Conservation (phyloP, 2,113 vertebrate species). For the Petromus typicus region DNA sequence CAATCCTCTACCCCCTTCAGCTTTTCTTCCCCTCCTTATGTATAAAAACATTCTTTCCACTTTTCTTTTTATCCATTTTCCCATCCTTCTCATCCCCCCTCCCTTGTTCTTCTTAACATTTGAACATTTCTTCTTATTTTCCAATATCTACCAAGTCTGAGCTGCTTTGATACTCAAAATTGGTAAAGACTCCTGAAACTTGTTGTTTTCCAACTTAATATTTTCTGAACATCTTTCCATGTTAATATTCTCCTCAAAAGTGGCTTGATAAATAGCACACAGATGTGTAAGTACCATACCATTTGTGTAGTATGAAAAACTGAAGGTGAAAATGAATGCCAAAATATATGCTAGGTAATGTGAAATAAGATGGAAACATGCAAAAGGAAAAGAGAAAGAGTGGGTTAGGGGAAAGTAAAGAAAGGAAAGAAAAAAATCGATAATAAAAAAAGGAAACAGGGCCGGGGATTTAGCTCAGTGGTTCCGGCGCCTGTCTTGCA, state of each 20-base stretch:
- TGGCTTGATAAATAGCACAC: background rate
- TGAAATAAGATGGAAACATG: too few species aligned
- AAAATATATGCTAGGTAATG: too few species aligned
- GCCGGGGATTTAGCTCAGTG: too few species aligned
- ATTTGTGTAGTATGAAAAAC: too few species aligned
- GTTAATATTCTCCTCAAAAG: slow-evolving; percentile 46
- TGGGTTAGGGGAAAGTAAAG: too few species aligned
- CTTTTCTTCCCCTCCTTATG: background rate
- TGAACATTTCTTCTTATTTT: background rate
- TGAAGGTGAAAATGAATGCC: too few species aligned
- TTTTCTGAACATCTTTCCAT: slow-evolving; percentile 19
- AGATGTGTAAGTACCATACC: too few species aligned
- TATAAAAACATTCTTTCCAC: background rate
- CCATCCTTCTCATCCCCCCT: background rate
- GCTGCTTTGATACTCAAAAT: slow-evolving; percentile 48
- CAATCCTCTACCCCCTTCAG: background rate
- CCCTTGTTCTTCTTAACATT: background rate
- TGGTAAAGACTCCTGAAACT: background rate
- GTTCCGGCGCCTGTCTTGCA: too few species aligned
- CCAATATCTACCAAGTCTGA: background rate
- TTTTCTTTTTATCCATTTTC: background rate
- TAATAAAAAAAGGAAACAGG: too few species aligned
- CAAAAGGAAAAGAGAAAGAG: too few species aligned
- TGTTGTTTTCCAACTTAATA: background rate
- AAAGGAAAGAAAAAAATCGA: too few species aligned